Conservation (phyloP, 2,888 invertebrate species). For the Stomorhina lunata region DNA sequence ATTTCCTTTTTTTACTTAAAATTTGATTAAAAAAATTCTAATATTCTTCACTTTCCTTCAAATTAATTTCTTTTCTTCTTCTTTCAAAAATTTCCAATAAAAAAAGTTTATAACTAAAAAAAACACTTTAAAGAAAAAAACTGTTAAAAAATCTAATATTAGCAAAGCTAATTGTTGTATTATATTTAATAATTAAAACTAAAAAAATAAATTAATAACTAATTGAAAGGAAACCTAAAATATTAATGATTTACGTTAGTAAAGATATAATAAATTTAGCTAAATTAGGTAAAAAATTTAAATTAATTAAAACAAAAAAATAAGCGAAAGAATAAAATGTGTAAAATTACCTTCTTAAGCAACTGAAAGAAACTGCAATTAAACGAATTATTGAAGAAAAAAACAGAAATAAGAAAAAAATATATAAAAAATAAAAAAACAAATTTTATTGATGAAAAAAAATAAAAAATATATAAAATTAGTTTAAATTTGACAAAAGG, state of each 20-base stretch:
- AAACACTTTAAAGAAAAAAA: conserved; percentile 56
- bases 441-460: conserved; percentile 52
- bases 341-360: conserved; percentile 63
- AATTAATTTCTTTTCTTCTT: background rate
- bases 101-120: conserved; percentile 36
- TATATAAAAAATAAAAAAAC: conserved; percentile 37
- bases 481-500: conserved; percentile 14
- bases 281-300: conserved; percentile 51
- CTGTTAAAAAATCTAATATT: conserved; percentile 70
- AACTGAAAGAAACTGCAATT: conserved; percentile 66
- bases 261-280: conserved; percentile 16
- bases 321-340: conserved; percentile 55
- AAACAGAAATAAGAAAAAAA: conserved; percentile 42
- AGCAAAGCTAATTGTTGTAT: conserved; percentile 79
- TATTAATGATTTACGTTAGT: conserved; percentile 25
- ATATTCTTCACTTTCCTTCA: background rate
- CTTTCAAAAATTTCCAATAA: background rate
- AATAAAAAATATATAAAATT: conserved; percentile 1
- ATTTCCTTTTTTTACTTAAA: no score
- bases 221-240: conserved; percentile 46
- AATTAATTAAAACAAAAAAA: conserved; percentile 49
- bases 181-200: conserved; percentile 58
- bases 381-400: conserved; percentile 60
- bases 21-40: no score
- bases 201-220: conserved; percentile 33